These are phyloP conservation scores for Monochamus saltuarius DNA, from an alignment of 1,140 invertebrate species.

Conservation along the genomic window DNA sequence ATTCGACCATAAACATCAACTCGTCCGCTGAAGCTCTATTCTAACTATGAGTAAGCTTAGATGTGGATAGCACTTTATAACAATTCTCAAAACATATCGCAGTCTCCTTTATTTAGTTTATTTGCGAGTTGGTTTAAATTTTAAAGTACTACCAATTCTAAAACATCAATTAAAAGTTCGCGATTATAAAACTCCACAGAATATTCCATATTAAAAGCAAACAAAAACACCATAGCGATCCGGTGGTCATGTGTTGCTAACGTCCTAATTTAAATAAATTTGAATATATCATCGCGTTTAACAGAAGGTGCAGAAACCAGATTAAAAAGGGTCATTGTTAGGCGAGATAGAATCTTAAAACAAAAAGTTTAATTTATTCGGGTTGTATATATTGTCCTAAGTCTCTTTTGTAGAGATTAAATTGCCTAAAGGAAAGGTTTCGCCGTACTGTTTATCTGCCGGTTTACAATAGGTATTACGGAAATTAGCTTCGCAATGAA, in stretches of 20 bases:
- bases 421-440: constrained; percentile 34
- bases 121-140: no score
- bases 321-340: constrained; percentile 31
- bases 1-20: no score
- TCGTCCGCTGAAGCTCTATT: no score
- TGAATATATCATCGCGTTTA: constrained; percentile 24
- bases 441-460: constrained; percentile 29
- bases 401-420: constrained; percentile 34
- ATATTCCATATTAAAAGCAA: neutral
- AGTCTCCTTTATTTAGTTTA: no score
- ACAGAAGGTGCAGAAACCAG: constrained; percentile 23
- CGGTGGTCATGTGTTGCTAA: constrained; percentile 19
- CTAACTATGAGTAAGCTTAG: no score
- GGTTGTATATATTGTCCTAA: constrained; percentile 30
- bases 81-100: no score
- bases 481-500: constrained; percentile 29
- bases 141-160: neutral
- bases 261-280: constrained; percentile 24
- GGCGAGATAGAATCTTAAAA: constrained; percentile 37
- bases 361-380: constrained; percentile 40
- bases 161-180: constrained; percentile 21
- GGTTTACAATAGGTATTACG: constrained; percentile 26
- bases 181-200: constrained; percentile 14
- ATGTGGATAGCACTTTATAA: no score
- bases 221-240: constrained; percentile 13